Evolutionary conservation across 2,797 vertebrate species (phyloP).

Genomic region (Rhinogobio ventralis): DNA sequence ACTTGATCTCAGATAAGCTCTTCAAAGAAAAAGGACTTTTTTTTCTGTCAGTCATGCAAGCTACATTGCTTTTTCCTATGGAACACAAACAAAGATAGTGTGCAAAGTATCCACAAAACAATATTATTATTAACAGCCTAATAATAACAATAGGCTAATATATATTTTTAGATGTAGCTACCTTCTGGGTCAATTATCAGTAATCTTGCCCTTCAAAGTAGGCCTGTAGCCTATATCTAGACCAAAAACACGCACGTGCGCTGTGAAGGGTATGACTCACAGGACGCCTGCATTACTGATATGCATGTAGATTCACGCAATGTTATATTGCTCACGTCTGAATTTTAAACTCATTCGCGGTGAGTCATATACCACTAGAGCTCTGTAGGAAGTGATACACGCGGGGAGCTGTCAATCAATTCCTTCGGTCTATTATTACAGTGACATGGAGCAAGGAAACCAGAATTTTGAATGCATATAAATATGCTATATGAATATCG

Average conservation of each 20-base stretch:
- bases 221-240: too few relatives aligned
- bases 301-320: neutral
- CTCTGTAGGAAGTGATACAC: slow-evolving; percentile 8
- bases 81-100: neutral
- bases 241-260: neutral
- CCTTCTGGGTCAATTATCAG: neutral
- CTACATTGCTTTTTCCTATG: neutral
- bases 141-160: too few relatives aligned
- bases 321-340: neutral
- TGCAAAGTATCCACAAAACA: neutral
- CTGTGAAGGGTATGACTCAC: neutral
- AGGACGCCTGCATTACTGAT: neutral
- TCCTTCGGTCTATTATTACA: neutral
- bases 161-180: neutral
- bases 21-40: neutral
- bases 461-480: neutral
- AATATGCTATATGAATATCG: neutral
- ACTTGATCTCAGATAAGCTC: slow-evolving; percentile 2
- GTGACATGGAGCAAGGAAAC: neutral
- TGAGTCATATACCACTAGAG: slow-evolving; percentile 39
- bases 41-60: neutral
- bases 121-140: too few relatives aligned
- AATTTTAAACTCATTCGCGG: neutral
- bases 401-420: slow-evolving; percentile 30
- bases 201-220: neutral